Evolutionary conservation across 2,888 invertebrate species (phyloP), one percentile per base, ranked within the genome.

Genomic region (Tachina lurida): DNA sequence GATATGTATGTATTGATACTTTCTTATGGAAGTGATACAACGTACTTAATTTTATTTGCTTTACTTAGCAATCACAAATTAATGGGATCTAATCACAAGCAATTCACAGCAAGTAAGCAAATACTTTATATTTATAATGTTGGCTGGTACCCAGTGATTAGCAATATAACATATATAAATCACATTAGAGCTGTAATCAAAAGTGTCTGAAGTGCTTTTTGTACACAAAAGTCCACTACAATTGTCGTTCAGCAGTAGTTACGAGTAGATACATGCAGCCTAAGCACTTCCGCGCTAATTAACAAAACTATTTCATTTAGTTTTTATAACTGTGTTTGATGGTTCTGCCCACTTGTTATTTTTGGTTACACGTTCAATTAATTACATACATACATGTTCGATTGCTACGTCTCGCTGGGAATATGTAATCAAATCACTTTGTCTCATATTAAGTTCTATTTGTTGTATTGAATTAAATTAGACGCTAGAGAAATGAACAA

Each of bases 251-350:
- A 19, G 62, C 4, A 17, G 17, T 43, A 17, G n/a, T 3, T 12
- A 62, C 3, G n/a, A 41, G 3, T 3, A 3, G 4, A 13, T 13
- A 56, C 19, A 77, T 58, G 56, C 56, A 79, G 65, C 70, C 70
- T 65, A 70, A 84, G 70, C 79, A 84, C 75, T 84, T 75, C 65
- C 19, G 43, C 68, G 56, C 70, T 56, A 74, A 79, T 75, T 80
- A 84, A 80, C 73, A 73, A 71, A 79, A 75, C 63, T 79, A 76
- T 73, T 73, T 47, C 80, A 76, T 80, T 80, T 76, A 65, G 75
- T 76, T 80, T 58, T n/a, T 54, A 17, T 67, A 45, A 60, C 39
- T 39, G 41, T 67, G 31, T 10, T 62, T 54, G 9, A 56, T 17
- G 10, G 8, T 7, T 7, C n/a, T n/a, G 3, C 8, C 49, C n/a